Percentiles rank a stretch among this genome's conserved stretches.
These are phyloP conservation scores for Anarsia innoxiella DNA, from an alignment of 2,888 invertebrate genomes.

Conservation along the genomic window DNA sequence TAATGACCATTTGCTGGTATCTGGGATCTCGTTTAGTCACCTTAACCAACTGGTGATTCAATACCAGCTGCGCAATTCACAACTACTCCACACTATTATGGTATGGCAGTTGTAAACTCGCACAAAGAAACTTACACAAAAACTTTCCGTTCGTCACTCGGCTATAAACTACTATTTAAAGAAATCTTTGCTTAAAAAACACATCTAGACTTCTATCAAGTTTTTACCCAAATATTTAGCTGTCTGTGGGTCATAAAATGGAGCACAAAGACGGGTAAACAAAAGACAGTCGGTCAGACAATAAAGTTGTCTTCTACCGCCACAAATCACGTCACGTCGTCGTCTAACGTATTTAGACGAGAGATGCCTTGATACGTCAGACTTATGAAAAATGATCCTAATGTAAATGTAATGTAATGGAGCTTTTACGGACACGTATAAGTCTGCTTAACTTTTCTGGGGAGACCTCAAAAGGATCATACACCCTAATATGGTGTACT, in stretches of 20 bases:
- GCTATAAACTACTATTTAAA: neutral
- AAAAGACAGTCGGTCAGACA: conserved; percentile 1
- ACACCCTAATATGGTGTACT: too few species aligned
- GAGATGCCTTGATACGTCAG: too few species aligned
- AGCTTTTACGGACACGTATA: too few species aligned
- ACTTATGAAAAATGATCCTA: too few species aligned
- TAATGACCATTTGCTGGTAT: too few species aligned
- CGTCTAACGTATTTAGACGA: too few species aligned
- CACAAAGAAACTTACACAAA: neutral
- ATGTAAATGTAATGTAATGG: too few species aligned
- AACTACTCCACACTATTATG: neutral
- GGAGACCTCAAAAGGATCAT: too few species aligned
- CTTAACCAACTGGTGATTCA: conserved; percentile 7
- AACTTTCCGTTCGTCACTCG: neutral
- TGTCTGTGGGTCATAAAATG: neutral
- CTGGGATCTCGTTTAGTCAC: too few species aligned
- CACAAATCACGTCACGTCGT: conserved; percentile 1
- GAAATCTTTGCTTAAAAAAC: neutral
- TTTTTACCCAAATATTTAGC: neutral
- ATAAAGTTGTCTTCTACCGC: conserved; percentile 20
- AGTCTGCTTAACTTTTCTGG: too few species aligned
- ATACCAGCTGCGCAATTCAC: conserved; percentile 1
- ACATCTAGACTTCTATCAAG: neutral
- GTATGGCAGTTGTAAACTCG: neutral
- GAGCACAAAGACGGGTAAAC: neutral